Evolutionary conservation across 2,888 invertebrate species (phyloP).

Genomic region (Ommatoiulus sabulosus): DNA sequence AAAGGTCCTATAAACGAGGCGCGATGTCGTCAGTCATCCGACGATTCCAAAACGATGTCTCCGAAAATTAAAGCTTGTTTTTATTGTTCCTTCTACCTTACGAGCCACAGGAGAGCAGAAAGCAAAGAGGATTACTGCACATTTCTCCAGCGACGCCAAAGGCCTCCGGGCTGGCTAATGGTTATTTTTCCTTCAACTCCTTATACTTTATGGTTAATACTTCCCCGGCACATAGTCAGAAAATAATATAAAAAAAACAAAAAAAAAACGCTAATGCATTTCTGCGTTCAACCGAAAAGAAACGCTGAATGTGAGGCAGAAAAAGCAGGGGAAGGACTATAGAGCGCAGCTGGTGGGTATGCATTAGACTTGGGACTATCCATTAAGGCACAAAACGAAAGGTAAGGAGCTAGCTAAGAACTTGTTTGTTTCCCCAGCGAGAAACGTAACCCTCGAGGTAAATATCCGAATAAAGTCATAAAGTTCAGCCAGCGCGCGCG

Average conservation of each 20-base stretch:
- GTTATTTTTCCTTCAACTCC: conserved; percentile 28
- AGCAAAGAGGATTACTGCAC: not conserved
- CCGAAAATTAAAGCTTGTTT: not conserved
- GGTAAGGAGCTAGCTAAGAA: not conserved
- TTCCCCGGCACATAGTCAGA: not conserved
- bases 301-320: not conserved
- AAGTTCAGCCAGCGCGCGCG: not conserved
- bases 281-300: not conserved
- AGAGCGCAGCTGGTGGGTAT: conserved; percentile 1
- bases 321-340: not conserved
- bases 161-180: conserved; percentile 6
- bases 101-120: not conserved
- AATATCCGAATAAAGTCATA: conserved; percentile 28
- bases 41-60: not conserved
- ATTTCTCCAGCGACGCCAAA: not conserved
- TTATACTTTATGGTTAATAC: conserved; percentile 15
- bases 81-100: conserved; percentile 15
- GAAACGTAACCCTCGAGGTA: not conserved
- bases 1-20: too few species aligned
- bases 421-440: not conserved
- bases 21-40: not conserved
- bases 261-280: conserved; percentile 13
- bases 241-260: not conserved
- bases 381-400: not conserved
- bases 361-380: conserved; percentile 1